phyloP scores from a whole-genome alignment of 2,888 invertebrate species.

The Leptopterna dolabrata region DNA sequence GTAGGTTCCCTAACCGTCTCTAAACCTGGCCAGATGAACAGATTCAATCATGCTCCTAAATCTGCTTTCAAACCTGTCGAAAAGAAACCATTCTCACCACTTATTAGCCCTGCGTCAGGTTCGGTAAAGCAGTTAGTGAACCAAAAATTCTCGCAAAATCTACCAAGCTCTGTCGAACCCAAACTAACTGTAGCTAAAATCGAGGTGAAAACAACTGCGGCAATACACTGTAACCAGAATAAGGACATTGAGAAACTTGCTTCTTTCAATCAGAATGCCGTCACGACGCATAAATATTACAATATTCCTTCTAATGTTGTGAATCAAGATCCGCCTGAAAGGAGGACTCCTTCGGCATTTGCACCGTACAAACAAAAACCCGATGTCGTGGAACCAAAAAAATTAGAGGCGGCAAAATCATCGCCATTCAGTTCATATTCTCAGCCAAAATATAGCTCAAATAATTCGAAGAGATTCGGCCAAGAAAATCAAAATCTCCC shows the following conservation, averaged over 20 bases:
- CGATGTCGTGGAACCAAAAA: background rate
- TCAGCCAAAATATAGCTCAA: background rate
- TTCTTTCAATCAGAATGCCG: conserved; percentile 36
- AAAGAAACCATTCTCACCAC: conserved; percentile 64
- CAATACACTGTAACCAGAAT: background rate
- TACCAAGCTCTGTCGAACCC: background rate
- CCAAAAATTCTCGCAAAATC: conserved; percentile 64
- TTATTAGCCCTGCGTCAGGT: conserved; percentile 58
- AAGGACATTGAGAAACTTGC: conserved; percentile 18
- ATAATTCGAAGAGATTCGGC: too few relatives aligned
- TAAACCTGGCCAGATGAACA: conserved; percentile 62
- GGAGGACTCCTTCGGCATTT: conserved; percentile 43
- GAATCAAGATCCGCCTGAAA: conserved; percentile 21
- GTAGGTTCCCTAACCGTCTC: conserved; percentile 68
- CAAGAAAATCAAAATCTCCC: background rate
- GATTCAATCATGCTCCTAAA: conserved; percentile 82
- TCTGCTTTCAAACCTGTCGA: conserved; percentile 78
- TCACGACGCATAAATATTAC: conserved; percentile 33
- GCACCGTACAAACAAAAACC: conserved; percentile 46
- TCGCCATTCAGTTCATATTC: background rate
- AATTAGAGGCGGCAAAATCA: background rate
- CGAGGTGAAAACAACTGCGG: conserved; percentile 34
- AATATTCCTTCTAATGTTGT: conserved; percentile 30
- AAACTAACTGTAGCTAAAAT: conserved; percentile 29
- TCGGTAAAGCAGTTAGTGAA: conserved; percentile 66